phyloP scores from a whole-genome alignment of 2,113 vertebrate species.

The Rhea pennata region DNA sequence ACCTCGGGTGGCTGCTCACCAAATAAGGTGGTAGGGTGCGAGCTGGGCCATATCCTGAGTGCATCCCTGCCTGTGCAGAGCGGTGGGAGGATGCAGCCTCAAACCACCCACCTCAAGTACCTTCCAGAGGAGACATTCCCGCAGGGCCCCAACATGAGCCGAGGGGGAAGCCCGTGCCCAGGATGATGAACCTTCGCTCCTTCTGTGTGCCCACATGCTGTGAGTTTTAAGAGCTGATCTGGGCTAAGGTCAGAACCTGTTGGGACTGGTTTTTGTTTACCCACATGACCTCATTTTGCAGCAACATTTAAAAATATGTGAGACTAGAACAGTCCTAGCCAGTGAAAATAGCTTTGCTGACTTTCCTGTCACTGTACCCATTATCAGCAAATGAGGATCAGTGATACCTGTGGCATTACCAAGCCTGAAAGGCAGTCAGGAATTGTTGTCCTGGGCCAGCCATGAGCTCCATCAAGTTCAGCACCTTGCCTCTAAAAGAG shows the following conservation, averaged over 20 bases:
- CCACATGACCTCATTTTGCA: not conserved
- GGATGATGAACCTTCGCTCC: not conserved
- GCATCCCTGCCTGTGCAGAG: not conserved
- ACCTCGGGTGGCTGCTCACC: not conserved
- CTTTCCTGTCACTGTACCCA: not conserved
- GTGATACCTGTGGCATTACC: accelerated
- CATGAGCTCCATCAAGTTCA: not conserved
- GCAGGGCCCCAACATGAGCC: not conserved
- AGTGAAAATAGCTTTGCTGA: not conserved
- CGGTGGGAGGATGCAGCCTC: not conserved
- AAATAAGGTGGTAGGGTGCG: not conserved
- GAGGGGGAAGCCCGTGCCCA: not conserved
- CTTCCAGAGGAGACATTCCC: accelerated
- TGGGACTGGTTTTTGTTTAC: not conserved
- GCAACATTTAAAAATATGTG: not conserved
- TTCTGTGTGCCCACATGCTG: not conserved
- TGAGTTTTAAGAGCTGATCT: not conserved
- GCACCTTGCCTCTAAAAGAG: not conserved
- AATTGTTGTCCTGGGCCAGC: not conserved
- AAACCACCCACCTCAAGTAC: accelerated
- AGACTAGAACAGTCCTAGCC: not conserved
- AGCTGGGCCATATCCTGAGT: not conserved
- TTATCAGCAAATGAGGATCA: not conserved
- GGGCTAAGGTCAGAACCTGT: not conserved
- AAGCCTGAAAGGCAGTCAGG: not conserved